Evolutionary conservation across 1,140 invertebrate genomes (phyloP).

Genomic region (Lepidurus packardi): DNA sequence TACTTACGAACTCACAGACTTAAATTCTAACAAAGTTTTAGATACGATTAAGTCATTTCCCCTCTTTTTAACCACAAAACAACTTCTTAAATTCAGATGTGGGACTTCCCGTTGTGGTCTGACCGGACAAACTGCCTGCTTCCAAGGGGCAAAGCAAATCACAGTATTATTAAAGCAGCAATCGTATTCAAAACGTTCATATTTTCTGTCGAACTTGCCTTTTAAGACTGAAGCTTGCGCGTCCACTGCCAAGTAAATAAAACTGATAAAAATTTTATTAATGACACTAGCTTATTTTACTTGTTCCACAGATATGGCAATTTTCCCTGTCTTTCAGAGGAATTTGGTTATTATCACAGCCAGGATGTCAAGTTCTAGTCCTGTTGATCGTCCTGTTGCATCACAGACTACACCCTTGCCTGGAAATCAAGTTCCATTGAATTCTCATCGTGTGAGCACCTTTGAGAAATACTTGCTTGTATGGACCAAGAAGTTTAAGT

Average conservation of each 20-base stretch:
- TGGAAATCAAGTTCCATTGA: not conserved
- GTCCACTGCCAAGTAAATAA: not conserved
- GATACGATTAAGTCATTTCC: no score
- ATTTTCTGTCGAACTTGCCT: no score
- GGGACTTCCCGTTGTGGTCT: not conserved
- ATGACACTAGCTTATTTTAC: not conserved
- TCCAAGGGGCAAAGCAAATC: not conserved
- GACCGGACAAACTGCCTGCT: not conserved
- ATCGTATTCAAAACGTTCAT: no score
- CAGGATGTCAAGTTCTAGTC: constrained; percentile 14
- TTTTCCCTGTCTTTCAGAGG: not conserved
- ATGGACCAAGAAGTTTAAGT: constrained; percentile 33
- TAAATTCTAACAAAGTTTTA: no score
- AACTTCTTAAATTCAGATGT: not conserved
- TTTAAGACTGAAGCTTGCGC: no score
- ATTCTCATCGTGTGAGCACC: constrained; percentile 28
- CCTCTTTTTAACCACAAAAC: not conserved
- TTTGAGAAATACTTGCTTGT: constrained; percentile 35
- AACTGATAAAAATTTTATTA: not conserved
- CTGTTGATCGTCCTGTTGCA: not conserved
- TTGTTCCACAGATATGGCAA: not conserved
- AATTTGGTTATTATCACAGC: not conserved
- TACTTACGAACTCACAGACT: no score
- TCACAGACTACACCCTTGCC: not conserved
- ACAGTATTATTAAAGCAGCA: no score